Conservation (phyloP, 2,797 vertebrate species). For the Neosalanx taihuensis region DNA sequence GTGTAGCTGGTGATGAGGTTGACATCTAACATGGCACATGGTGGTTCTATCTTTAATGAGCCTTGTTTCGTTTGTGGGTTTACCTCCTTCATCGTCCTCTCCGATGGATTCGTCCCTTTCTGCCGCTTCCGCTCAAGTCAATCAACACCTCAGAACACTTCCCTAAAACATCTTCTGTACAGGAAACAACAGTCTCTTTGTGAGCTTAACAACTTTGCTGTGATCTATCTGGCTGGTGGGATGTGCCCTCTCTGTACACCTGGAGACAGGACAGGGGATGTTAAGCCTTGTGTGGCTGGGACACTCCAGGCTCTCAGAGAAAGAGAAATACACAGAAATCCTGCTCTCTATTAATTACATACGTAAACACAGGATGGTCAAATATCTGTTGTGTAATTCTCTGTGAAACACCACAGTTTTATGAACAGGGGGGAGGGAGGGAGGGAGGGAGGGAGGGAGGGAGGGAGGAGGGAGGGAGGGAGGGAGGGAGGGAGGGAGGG, state of each 20-base stretch:
- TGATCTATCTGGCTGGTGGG: conserved; percentile 6
- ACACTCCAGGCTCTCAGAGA: not conserved
- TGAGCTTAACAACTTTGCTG: conserved; percentile 24
- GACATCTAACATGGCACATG: not conserved
- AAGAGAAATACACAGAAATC: too few relatives aligned
- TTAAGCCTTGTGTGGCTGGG: not conserved
- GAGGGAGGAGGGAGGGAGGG: too few relatives aligned
- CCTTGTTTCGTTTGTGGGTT: conserved; percentile 10
- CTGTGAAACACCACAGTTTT: too few relatives aligned
- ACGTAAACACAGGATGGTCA: too few relatives aligned
- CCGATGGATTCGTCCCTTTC: conserved; percentile 5
- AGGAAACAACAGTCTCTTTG: conserved; percentile 13
- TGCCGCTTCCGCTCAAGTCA: conserved; percentile 24
- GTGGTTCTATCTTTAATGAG: conserved; percentile 2
- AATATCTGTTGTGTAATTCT: too few relatives aligned
- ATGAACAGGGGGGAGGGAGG: too few relatives aligned
- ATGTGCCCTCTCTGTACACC: too few relatives aligned
- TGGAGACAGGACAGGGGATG: conserved; percentile 6
- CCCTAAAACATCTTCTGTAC: conserved; percentile 1
- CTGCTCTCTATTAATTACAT: too few relatives aligned
- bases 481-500: too few relatives aligned
- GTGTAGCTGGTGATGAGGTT: not conserved
- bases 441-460: too few relatives aligned
- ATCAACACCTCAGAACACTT: conserved; percentile 27
- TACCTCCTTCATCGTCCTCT: not conserved